Evolutionary conservation across 1,140 invertebrate genomes (phyloP), one percentile per base, ranked within the genome.

Genomic region (Monomorium pharaonis): DNA sequence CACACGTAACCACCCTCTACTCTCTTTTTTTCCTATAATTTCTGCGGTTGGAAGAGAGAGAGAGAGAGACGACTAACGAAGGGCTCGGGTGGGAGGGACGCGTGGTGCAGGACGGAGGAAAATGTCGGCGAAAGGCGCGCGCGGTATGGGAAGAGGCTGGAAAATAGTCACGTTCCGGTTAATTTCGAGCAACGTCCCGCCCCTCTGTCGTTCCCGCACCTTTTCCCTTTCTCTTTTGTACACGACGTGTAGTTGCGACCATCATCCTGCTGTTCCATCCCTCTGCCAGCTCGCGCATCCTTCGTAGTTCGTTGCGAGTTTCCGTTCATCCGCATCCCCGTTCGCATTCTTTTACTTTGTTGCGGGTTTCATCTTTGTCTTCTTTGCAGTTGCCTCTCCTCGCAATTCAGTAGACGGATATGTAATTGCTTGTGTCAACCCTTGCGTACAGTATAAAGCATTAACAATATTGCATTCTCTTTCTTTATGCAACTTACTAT

Each of bases 391-490:
- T 72, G n/a, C 65, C 58, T 86, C 63, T 88, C 60, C 62, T 69
- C 89, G 90, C 89, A 88, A 91, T 93, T 94, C 91, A 93, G 93
- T 92, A 90, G 92, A 91, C 92, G 90, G 92, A 94, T 92, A 91
- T 90, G 89, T 94, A 93, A 94, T 94, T 94, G 93, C 92, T 93
- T 94, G 92, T 85, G 89, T 91, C 70, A 76, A 84, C 69, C 77
- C 63, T 54, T 84, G 69, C 60, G 84, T 69, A 16, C 84, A 44
- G 63, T 81, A 62, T 80, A 69, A 18, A 78, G 12, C 14, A 33
- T 62, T 12, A 69, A 42, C 42, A 49, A 27, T 30, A 24, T 1
- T 12, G 2, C 12, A 12, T 12, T 33, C 6, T 33, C 42, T 9
- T 2, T 69, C 21, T 54, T 27, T 9, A n/a, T 21, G 12, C 3